phyloP scores from a whole-genome alignment of 2,888 invertebrate genomes.

The Girardia tigrina region DNA sequence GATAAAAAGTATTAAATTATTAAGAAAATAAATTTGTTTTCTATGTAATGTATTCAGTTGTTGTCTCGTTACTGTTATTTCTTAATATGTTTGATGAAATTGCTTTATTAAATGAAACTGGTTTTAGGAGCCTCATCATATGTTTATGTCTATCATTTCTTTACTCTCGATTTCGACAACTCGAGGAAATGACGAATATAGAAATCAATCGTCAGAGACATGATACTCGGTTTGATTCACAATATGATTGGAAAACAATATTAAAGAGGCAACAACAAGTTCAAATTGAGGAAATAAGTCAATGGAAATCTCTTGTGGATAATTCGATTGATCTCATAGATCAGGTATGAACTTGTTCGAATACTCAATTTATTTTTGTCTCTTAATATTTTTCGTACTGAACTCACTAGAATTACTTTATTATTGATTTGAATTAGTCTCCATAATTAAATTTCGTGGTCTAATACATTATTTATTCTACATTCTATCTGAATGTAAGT shows the following conservation, averaged over 20 bases:
- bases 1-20: background rate
- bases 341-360: too few relatives aligned
- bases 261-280: background rate
- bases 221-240: background rate
- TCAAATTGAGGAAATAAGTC: background rate
- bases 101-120: background rate
- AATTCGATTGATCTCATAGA: background rate
- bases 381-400: too few relatives aligned
- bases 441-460: too few relatives aligned
- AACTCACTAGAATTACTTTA: too few relatives aligned
- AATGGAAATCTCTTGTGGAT: background rate
- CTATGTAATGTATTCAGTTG: background rate
- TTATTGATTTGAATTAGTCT: too few relatives aligned
- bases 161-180: background rate
- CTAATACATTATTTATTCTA: too few relatives aligned
- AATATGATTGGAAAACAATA: background rate
- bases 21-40: background rate
- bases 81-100: background rate
- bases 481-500: too few relatives aligned
- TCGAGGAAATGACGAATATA: slow-evolving; percentile 1
- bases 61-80: background rate
- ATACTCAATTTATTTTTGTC: too few relatives aligned
- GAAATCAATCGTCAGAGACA: slow-evolving; percentile 7
- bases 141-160: slow-evolving; percentile 6
- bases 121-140: background rate